Percentiles rank a stretch among this genome's conserved stretches.
Conservation (phyloP, 2,797 vertebrate species). For the Falco rusticolus region DNA sequence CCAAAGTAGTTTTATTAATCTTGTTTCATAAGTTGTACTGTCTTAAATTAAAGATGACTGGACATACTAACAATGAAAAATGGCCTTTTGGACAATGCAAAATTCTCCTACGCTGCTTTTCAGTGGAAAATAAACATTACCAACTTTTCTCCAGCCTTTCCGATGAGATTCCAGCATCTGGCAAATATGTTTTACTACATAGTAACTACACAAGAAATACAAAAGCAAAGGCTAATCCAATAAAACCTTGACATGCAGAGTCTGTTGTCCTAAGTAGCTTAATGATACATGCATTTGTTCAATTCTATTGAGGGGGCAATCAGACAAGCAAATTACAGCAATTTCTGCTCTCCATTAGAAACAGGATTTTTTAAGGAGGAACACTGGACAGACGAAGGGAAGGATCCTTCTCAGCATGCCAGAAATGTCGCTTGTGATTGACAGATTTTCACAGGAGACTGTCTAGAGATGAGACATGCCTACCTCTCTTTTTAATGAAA, state of each 20-base stretch:
- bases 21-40: constrained; percentile 18
- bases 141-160: not conserved
- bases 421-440: accelerated
- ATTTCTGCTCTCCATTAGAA: not conserved
- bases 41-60: constrained; percentile 28
- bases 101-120: not conserved
- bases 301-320: not conserved
- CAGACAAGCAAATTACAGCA: not conserved
- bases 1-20: constrained; percentile 53
- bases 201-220: not conserved
- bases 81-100: not conserved
- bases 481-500: not conserved
- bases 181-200: not conserved
- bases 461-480: not conserved
- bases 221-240: constrained; percentile 17
- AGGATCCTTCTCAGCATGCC: not conserved
- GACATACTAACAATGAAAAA: not conserved
- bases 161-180: not conserved
- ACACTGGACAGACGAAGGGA: not conserved
- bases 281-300: not conserved
- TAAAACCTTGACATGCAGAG: not conserved
- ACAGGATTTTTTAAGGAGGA: not conserved
- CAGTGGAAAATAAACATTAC: not conserved
- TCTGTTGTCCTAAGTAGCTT: constrained; percentile 28
- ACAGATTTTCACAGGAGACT: not conserved